Base-by-base conservation (phyloP, 2,888 invertebrate species). In the Sceliomorpha sp. region DNA sequence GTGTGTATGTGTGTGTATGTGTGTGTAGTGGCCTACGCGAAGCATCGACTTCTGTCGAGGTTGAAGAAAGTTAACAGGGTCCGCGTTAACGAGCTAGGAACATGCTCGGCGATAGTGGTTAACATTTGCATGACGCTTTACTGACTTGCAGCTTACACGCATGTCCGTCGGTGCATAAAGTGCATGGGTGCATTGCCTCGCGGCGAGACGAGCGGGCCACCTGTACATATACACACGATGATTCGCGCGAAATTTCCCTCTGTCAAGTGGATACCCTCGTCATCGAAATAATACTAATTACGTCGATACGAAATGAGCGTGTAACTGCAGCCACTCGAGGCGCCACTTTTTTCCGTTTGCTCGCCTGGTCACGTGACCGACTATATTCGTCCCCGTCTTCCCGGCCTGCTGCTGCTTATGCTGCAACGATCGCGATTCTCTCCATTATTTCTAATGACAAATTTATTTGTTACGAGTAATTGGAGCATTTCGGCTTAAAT, bases 101-200 rank as follows among this genome's bases (percentile, higher is more conserved):
- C 60, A 66, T 44, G 50, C 48, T 45, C 53, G 44, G 27, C 31
- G 39, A 55, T 58, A 66, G 51, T 60, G 59, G 64, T 64, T 72
- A 72, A 72, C 72, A 64, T 72, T 72, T 64, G 67, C 67, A 60
- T 67, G 67, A 63, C 63, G 71, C 40, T 68, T 63, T 58, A 32
- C 63, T 50, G 39, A 58, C 56, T 51, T 36, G 56, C 26, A 40
- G 59, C 36, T 50, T 53, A 63, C 62, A 58, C 62, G 45, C 56
- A 39, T 40, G 51, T 62, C 62, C 9, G 56, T 31, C 48, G 37
- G 53, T 42, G 62, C 50, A 67, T 71, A 59, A 68, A 59, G 64
- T 64, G 47, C 51, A 42, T 32, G 37, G 48, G 42, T 70, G 62
- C 58, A 58, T 37, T 32, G 37, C 53, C 32, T 55, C 10, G 39